Evolutionary conservation across 2,888 invertebrate species (phyloP).

Genomic region (Andrena praecox): DNA sequence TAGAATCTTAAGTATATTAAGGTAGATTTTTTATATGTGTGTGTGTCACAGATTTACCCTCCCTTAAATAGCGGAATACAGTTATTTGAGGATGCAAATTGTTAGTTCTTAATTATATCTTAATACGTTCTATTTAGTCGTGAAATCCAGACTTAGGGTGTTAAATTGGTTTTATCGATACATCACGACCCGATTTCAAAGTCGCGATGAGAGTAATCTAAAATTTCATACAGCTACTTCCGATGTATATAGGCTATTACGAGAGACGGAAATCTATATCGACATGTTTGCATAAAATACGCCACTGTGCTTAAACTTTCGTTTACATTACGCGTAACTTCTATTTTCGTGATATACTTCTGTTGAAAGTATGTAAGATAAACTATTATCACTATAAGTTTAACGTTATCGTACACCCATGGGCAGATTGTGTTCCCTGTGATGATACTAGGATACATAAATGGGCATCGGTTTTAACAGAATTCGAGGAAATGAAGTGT

Average conservation of each 20-base stretch:
- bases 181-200: conserved; percentile 47
- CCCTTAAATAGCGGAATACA: conserved; percentile 20
- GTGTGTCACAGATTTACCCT: conserved; percentile 14
- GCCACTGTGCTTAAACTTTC: conserved; percentile 76
- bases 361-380: conserved; percentile 84
- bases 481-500: conserved; percentile 67
- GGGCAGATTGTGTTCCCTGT: conserved; percentile 76
- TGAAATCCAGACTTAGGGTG: background rate
- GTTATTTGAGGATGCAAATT: conserved; percentile 23
- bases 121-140: conserved; percentile 14
- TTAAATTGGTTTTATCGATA: conserved; percentile 32
- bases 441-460: conserved; percentile 74
- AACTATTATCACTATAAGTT: conserved; percentile 72
- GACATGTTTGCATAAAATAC: conserved; percentile 60
- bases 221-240: conserved; percentile 20
- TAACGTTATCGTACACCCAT: conserved; percentile 71
- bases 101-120: conserved; percentile 24
- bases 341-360: conserved; percentile 70
- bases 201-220: conserved; percentile 44
- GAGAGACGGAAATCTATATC: conserved; percentile 17
- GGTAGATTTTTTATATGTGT: conserved; percentile 22
- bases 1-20: conserved; percentile 32
- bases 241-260: conserved; percentile 34
- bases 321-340: conserved; percentile 55
- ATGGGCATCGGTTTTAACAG: conserved; percentile 72